Conservation (phyloP, 2,113 vertebrate species). For the Thunnus maccoyii region DNA sequence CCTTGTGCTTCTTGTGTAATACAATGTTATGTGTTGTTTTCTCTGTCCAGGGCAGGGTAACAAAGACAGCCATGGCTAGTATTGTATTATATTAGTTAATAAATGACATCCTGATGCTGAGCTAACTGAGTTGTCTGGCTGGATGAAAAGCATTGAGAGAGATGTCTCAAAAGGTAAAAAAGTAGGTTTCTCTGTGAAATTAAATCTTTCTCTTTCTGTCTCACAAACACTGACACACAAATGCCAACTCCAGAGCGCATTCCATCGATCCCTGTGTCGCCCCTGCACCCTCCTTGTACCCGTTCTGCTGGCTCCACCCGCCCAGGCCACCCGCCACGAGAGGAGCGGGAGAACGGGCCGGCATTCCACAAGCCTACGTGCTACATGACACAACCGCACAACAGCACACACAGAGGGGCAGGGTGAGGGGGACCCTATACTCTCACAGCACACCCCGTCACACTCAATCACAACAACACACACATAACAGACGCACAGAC, state of each 20-base stretch:
- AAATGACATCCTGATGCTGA: conserved; percentile 59
- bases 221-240: conserved; percentile 32
- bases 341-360: conserved; percentile 47
- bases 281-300: conserved; percentile 58
- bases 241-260: conserved; percentile 35
- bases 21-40: conserved; percentile 36
- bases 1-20: conserved; percentile 32
- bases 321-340: conserved; percentile 67
- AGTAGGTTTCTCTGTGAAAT: not conserved
- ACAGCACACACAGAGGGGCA: conserved; percentile 32
- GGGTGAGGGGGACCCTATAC: conserved; percentile 6
- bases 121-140: conserved; percentile 27
- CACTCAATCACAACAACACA: conserved; percentile 59
- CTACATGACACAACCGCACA: conserved; percentile 66
- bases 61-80: conserved; percentile 6
- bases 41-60: conserved; percentile 21
- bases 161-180: conserved; percentile 21
- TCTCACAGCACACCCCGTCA: conserved; percentile 59
- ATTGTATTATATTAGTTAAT: conserved; percentile 60
- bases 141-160: not conserved
- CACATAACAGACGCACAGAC: conserved; percentile 1
- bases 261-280: conserved; percentile 41
- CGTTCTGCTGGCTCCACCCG: conserved; percentile 50
- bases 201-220: conserved; percentile 1
- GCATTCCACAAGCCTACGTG: conserved; percentile 80